Percentiles rank a stretch among this genome's conserved stretches.
Conservation (phyloP, 1,140 invertebrate species). For the Danaus plexippus region DNA sequence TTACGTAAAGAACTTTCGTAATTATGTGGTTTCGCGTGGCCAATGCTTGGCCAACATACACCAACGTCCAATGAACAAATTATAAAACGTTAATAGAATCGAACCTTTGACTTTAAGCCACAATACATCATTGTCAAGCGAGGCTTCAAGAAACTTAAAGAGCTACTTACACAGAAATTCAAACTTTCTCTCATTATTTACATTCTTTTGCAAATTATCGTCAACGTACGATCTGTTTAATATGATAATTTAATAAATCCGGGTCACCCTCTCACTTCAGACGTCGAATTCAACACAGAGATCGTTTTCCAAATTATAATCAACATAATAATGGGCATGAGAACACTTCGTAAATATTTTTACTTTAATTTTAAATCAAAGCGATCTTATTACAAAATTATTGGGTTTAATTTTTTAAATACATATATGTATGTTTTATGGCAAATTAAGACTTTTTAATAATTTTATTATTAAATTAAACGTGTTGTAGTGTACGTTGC, state of each 20-base stretch:
- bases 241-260: slow-evolving; percentile 5
- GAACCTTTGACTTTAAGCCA: slow-evolving; percentile 56
- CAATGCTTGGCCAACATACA: slow-evolving; percentile 4
- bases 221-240: slow-evolving; percentile 7
- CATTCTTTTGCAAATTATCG: slow-evolving; percentile 8
- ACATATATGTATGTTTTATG: no score
- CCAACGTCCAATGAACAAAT: slow-evolving; percentile 27
- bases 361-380: no score
- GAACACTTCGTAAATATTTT: no score
- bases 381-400: no score
- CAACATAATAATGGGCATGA: no score
- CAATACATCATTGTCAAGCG: slow-evolving; percentile 62
- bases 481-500: slow-evolving; percentile 20
- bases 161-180: slow-evolving; percentile 21
- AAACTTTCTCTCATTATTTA: slow-evolving; percentile 15
- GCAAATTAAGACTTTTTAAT: no score
- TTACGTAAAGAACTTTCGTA: no score
- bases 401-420: no score
- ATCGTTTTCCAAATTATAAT: no score
- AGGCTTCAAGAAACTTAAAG: slow-evolving; percentile 29
- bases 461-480: no score
- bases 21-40: no score
- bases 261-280: slow-evolving; percentile 13
- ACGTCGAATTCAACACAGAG: no score
- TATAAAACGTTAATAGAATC: slow-evolving; percentile 65